These are phyloP conservation scores for Oreochromis niloticus DNA, from an alignment of 2,113 vertebrate genomes.

Conservation along the genomic window DNA sequence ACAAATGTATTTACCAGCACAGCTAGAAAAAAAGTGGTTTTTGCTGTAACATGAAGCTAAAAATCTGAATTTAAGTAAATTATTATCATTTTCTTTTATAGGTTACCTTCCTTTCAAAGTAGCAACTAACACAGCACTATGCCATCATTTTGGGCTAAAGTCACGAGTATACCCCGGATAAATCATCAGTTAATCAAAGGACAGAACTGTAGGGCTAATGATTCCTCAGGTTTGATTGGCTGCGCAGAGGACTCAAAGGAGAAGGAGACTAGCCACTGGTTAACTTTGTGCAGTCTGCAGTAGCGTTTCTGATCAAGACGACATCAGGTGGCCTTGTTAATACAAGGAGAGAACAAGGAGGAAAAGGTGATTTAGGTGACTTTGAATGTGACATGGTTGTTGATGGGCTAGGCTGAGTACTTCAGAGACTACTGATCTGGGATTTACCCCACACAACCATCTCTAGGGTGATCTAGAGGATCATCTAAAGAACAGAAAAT, in stretches of 20 bases:
- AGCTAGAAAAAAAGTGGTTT: background rate
- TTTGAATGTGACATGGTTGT: background rate
- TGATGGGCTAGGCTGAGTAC: background rate
- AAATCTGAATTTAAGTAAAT: background rate
- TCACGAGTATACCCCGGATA: background rate
- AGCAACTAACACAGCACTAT: background rate
- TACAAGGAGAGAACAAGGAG: background rate
- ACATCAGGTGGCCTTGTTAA: conserved; percentile 43
- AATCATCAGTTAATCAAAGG: background rate
- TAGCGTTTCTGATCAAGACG: background rate
- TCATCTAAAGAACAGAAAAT: background rate
- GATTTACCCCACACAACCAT: background rate
- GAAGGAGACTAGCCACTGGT: conserved; percentile 30
- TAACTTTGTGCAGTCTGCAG: conserved; percentile 20
- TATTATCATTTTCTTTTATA: background rate
- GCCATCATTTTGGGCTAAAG: background rate
- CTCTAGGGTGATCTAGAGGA: background rate
- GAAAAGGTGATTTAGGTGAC: background rate
- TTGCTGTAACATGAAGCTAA: background rate
- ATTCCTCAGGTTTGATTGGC: conserved; percentile 18
- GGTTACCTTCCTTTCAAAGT: background rate
- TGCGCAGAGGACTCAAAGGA: background rate
- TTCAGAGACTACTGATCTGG: background rate
- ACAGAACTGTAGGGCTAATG: background rate
- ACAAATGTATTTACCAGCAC: background rate